These are phyloP conservation scores for Crocallis elinguaria DNA, from an alignment of 2,888 invertebrate species.

Conservation along the genomic window DNA sequence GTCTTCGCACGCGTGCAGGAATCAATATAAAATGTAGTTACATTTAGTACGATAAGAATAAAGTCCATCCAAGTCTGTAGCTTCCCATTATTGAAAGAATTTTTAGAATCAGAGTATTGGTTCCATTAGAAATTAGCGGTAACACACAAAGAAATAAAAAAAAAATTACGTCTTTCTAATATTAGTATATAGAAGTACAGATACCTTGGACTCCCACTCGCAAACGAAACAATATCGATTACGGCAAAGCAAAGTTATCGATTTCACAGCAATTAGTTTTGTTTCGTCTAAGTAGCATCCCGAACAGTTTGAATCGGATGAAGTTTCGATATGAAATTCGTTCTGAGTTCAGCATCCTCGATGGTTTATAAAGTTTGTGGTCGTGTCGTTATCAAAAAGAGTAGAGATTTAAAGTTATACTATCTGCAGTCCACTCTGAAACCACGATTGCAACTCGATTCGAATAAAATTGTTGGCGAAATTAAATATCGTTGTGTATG, in stretches of 20 bases:
- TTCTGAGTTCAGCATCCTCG: constrained; percentile 41
- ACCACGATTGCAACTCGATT: neutral
- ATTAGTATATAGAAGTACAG: too few relatives aligned
- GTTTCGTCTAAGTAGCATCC: constrained; percentile 12
- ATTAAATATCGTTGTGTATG: too few relatives aligned
- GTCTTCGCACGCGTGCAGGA: too few relatives aligned
- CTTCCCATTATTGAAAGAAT: too few relatives aligned
- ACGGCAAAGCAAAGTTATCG: constrained; percentile 10
- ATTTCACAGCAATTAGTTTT: constrained; percentile 28
- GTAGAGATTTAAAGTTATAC: constrained; percentile 1
- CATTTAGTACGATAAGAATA: too few relatives aligned
- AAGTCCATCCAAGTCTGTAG: too few relatives aligned
- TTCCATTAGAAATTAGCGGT: too few relatives aligned
- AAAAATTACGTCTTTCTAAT: too few relatives aligned
- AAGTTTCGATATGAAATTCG: constrained; percentile 46
- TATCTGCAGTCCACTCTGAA: neutral
- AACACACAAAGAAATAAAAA: too few relatives aligned
- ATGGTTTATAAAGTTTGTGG: constrained; percentile 42
- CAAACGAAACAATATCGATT: constrained; percentile 12
- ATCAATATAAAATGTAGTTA: too few relatives aligned
- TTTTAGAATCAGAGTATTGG: too few relatives aligned
- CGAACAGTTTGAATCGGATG: constrained; percentile 11
- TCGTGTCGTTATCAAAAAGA: constrained; percentile 1
- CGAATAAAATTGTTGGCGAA: too few relatives aligned
- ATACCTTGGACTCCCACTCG: neutral